Evolutionary conservation across 2,797 vertebrate species (phyloP), one percentile per base, ranked within the genome.

Genomic region (Amazonetta brasiliensis): DNA sequence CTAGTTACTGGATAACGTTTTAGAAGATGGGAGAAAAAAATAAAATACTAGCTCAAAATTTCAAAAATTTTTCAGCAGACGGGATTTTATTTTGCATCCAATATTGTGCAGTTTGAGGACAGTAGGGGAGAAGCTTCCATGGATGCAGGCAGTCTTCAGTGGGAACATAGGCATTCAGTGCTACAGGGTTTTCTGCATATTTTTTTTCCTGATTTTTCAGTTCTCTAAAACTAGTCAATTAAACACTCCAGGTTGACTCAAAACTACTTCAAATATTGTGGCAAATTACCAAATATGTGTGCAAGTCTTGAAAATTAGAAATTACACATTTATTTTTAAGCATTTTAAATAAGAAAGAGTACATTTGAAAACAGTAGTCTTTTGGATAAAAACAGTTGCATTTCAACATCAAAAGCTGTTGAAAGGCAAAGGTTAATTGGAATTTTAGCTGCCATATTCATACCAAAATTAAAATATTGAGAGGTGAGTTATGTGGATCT

Each of bases 321-420:
- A 84, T 21, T 0, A 64, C 26, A 2, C 4, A 7, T 31, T 26
- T n/a, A 0, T 13, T 30, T 46, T 26, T 5, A 60, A 68, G 50
- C 3, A 76, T 46, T 80, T 62, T 41, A 52, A 56, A 46, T 1
- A 21, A 60, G 56, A 71, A 23, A 0, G 3, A 12, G 3, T 50
- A 19, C 23, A 6, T 68, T 74, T 74, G 17, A 68, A 85, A 83
- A n/a, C 12, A 4, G 11, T 23, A 33, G 2, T 14, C 9, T 37
- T 11, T 59, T 6, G 0, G 21, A 71, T 67, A 46, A 77, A 94
- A 64, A 12, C 7, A 44, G 11, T 37, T 44, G 4, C 35, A 59
- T 62, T 68, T 87, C 78, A 91, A 17, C n/a, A 43, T 30, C 2
- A 1, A 71, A 55, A 74, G 56, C 74, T 37, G 74, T 18, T 60